Evolutionary conservation across 2,888 invertebrate genomes (phyloP), one percentile per base, ranked within the genome.

Genomic region (Drosophila fulvimacula): DNA sequence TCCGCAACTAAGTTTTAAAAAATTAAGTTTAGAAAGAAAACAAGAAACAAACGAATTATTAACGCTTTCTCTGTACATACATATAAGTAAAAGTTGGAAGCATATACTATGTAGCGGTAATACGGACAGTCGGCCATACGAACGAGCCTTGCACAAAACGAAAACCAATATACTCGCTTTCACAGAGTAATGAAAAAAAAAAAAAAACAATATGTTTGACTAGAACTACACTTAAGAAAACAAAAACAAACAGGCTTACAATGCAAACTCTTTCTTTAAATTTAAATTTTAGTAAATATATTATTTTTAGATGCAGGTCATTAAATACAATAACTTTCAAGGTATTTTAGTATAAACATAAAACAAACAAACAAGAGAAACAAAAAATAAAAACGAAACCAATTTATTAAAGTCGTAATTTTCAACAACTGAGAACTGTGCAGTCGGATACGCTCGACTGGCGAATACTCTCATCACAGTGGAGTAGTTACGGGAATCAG

Each of bases 261-360:
- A 51, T 19, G 44, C 21, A 30, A 56, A 44, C 15, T 38, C 34
- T 24, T 39, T 24, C 51, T 51, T 42, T 51, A 15, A 62, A 61
- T 17, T 11, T 32, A 17, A 61, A 34, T 41, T 63, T 41, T 32
- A 36, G 32, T 24, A 39, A 38, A 48, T 61, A 44, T 44, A 65
- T 65, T 53, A 52, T 66, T 66, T 21, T 66, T 53, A 65, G 66
- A 66, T 52, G 65, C 44, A 53, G 55, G 42, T 46, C 39, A 66
- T 46, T 65, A 10, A 64, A 64, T 44, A 36, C 42, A 63, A 42
- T 30, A 51, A 36, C 21, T 49, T 51, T 44, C 15, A 30, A 24
- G 21, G 30, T 39, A 51, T 44, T 65, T 41, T 32, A 27, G 42
- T 51, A 65, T 17, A 24, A 39, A 46, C 36, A 42, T 41, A 32